Conservation (phyloP, 2,888 invertebrate species). For the Podabrus alpinus region DNA sequence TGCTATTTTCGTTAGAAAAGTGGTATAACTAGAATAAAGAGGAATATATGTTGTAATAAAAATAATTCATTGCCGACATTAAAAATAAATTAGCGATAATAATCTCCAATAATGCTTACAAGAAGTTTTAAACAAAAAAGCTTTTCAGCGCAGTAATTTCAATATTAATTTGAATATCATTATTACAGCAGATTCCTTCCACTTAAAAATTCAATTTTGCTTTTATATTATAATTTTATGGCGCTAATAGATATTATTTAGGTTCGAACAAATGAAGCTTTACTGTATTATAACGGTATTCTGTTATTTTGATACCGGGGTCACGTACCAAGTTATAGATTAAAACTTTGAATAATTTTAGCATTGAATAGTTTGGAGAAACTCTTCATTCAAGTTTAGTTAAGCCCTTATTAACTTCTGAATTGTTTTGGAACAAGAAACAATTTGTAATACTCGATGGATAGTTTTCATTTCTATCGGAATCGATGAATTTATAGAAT, state of each 20-base stretch:
- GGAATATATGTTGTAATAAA: background rate
- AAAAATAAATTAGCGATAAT: background rate
- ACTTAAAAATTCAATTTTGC: background rate
- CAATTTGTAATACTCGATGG: background rate
- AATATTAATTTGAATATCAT: background rate
- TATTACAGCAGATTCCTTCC: background rate
- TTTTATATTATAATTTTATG: background rate
- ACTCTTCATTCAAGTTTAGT: background rate
- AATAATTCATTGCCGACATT: background rate
- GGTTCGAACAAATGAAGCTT: background rate
- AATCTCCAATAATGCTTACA: background rate
- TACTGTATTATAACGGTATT: background rate
- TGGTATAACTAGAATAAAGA: background rate
- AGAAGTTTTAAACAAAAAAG: background rate
- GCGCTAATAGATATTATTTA: background rate
- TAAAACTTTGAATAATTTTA: background rate
- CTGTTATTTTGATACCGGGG: background rate
- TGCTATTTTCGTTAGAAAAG: background rate
- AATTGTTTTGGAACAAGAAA: background rate
- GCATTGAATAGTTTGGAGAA: background rate
- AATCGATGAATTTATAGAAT: background rate
- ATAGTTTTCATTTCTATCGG: background rate
- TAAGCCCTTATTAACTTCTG: background rate
- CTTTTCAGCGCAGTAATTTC: background rate
- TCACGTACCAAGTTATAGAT: background rate